A percentile compares a stretch with the other conserved stretches of the same genome.
phyloP scores from a whole-genome alignment of 2,113 vertebrate species.

The Pelodiscus sinensis region DNA sequence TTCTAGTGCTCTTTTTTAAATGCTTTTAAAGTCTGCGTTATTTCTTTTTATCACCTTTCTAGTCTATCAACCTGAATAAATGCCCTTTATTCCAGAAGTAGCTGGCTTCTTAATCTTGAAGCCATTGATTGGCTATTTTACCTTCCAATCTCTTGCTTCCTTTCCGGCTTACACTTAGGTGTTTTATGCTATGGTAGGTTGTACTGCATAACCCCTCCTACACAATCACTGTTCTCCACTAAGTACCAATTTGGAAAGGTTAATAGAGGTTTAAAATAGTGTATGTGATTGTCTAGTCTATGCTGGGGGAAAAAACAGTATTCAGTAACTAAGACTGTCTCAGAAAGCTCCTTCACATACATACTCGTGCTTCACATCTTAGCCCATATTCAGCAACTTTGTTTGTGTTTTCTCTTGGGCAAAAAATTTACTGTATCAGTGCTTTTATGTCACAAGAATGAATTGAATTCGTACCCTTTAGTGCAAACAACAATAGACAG shows the following conservation, averaged over 20 bases:
- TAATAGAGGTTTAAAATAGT: constrained; percentile 16
- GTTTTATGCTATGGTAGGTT: not conserved
- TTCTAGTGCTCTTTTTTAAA: constrained; percentile 3
- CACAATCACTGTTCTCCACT: not conserved
- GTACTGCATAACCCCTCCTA: constrained; percentile 17
- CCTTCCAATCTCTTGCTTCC: constrained; percentile 32
- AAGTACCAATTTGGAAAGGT: constrained; percentile 38
- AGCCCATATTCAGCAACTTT: constrained; percentile 82
- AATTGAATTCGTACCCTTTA: constrained; percentile 99
- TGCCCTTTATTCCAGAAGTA: not conserved
- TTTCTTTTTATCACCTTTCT: not conserved
- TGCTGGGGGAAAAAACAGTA: not conserved
- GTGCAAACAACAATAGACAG: constrained; percentile 98
- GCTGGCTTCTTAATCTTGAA: constrained; percentile 12
- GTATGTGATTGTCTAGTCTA: constrained; percentile 22
- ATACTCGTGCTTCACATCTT: constrained; percentile 64
- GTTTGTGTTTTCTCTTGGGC: constrained; percentile 87
- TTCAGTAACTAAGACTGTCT: constrained; percentile 38
- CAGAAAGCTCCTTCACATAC: constrained; percentile 52
- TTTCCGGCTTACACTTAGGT: not conserved
- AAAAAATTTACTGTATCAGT: constrained; percentile 88
- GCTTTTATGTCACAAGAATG: constrained; percentile 97
- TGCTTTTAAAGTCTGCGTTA: not conserved
- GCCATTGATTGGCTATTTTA: not conserved
- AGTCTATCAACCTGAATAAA: not conserved